Percentiles rank a stretch among this genome's conserved stretches.
Conservation (phyloP, 1,140 invertebrate species). For the Lepidurus couesii region DNA sequence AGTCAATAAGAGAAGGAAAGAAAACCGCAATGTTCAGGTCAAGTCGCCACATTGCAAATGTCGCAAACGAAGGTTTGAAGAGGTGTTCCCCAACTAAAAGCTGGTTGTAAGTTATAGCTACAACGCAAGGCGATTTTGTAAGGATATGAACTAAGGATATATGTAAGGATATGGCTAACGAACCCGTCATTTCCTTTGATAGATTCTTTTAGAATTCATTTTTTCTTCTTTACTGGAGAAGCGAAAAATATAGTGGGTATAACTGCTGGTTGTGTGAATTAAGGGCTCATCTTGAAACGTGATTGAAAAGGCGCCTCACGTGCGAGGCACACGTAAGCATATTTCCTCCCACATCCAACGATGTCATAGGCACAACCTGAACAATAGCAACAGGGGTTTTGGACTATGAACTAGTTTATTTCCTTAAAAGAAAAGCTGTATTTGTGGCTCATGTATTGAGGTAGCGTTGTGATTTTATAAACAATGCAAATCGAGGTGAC, state of each 20-base stretch:
- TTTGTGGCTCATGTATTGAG: background rate
- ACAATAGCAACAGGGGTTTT: background rate
- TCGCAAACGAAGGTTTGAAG: background rate
- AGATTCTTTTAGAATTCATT: background rate
- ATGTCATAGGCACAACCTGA: background rate
- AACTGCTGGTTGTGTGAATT: background rate
- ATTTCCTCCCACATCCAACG: background rate
- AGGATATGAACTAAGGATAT: too few relatives aligned
- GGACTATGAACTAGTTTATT: conserved; percentile 1
- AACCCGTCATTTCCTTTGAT: background rate
- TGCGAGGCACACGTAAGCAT: background rate
- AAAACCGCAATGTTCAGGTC: too few relatives aligned
- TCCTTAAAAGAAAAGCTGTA: background rate
- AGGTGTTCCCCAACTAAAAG: background rate
- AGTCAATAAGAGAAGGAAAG: too few relatives aligned
- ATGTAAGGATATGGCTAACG: background rate
- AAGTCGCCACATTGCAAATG: too few relatives aligned
- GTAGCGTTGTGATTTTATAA: background rate
- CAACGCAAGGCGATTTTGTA: background rate
- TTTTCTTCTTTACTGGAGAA: background rate
- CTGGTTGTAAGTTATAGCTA: too few relatives aligned
- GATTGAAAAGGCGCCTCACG: background rate
- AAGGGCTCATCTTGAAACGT: background rate
- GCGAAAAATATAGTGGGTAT: background rate
- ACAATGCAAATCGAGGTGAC: conserved; percentile 2